These are phyloP conservation scores for Zaprionus kolodkinae DNA, from an alignment of 1,140 invertebrate species.

Conservation along the genomic window DNA sequence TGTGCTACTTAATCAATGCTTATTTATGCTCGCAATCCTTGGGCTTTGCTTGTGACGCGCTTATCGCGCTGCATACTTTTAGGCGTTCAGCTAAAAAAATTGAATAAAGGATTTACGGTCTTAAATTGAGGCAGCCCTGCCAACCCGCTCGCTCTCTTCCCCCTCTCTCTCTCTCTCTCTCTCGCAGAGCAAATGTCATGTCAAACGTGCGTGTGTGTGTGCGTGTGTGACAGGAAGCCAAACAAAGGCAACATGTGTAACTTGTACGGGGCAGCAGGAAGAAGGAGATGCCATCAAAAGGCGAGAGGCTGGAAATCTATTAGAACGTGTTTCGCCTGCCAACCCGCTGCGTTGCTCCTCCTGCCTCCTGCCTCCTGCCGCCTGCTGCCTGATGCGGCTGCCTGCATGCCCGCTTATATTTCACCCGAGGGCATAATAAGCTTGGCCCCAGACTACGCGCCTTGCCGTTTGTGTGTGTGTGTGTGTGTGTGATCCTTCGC, in stretches of 20 bases:
- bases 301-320: conserved; percentile 79
- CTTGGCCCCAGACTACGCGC: conserved; percentile 49
- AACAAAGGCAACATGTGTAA: conserved; percentile 82
- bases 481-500: conserved; percentile 6
- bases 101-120: conserved; percentile 77
- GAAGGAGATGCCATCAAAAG: conserved; percentile 52
- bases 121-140: conserved; percentile 55
- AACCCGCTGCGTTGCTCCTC: conserved; percentile 50
- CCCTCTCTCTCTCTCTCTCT: neutral
- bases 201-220: conserved; percentile 52
- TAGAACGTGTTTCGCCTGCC: conserved; percentile 79
- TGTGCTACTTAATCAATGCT: conserved; percentile 66
- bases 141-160: conserved; percentile 11
- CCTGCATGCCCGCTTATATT: conserved; percentile 62
- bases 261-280: conserved; percentile 60
- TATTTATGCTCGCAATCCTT: conserved; percentile 65
- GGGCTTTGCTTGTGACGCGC: conserved; percentile 59
- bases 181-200: conserved; percentile 54
- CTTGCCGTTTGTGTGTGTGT: neutral
- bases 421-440: conserved; percentile 80
- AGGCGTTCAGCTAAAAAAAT: conserved; percentile 65
- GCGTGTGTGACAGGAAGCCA: conserved; percentile 74
- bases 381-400: no score
- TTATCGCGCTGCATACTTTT: conserved; percentile 69
- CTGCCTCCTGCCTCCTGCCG: no score